Evolutionary conservation across 2,888 invertebrate genomes (phyloP).

Genomic region (Amphipyra berbera): DNA sequence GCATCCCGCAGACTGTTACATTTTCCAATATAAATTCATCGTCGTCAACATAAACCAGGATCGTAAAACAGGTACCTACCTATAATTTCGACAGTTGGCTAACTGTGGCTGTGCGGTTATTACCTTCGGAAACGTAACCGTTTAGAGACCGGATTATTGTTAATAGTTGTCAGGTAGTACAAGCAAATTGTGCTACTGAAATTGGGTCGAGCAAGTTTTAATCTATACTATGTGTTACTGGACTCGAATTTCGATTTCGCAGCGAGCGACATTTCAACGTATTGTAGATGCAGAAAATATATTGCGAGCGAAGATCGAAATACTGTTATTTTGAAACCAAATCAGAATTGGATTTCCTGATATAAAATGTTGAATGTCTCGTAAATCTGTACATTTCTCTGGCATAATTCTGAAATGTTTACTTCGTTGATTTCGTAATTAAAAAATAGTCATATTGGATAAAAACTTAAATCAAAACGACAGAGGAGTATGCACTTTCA

Average conservation of each 20-base stretch:
- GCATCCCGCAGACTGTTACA: conserved; percentile 16
- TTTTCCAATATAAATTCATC: conserved; percentile 50
- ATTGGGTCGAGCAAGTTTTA: conserved; percentile 38
- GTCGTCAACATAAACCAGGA: conserved; percentile 38
- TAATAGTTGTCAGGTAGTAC: conserved; percentile 48
- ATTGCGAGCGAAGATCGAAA: conserved; percentile 2
- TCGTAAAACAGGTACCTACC: conserved; percentile 29
- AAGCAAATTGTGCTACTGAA: conserved; percentile 39
- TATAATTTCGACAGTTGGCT: conserved; percentile 28
- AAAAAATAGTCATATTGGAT: too few species aligned
- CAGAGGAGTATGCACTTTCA: too few species aligned
- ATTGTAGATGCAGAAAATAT: conserved; percentile 6
- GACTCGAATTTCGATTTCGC: conserved; percentile 23
- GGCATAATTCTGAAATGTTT: not conserved
- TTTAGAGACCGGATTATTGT: conserved; percentile 57
- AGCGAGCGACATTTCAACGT: not conserved
- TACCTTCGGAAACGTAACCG: conserved; percentile 44
- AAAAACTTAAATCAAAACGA: too few species aligned
- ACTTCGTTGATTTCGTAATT: too few species aligned
- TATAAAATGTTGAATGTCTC: not conserved
- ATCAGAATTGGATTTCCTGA: conserved; percentile 2
- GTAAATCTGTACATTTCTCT: not conserved
- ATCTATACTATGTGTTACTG: not conserved
- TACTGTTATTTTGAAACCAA: not conserved
- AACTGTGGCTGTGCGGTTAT: conserved; percentile 30